phyloP scores from a whole-genome alignment of 2,797 vertebrate species.

The Nasua narica region DNA sequence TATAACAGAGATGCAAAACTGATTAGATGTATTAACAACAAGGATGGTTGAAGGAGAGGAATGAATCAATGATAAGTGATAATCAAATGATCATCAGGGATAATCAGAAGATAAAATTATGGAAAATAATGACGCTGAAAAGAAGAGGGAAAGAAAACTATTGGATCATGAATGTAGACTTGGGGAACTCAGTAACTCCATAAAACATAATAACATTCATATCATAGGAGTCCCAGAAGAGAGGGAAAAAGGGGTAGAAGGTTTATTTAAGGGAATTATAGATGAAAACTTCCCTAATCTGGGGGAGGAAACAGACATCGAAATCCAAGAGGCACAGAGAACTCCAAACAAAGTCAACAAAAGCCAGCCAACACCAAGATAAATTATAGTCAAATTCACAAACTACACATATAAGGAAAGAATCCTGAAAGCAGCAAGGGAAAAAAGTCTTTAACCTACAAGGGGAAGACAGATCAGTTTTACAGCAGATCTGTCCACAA shows the following conservation, averaged over 20 bases:
- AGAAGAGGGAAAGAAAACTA: not conserved
- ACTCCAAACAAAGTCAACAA: not conserved
- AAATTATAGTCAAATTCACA: not conserved
- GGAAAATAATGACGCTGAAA: not conserved
- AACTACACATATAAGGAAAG: not conserved
- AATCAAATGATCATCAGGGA: not conserved
- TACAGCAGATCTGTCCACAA: not conserved
- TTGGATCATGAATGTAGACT: not conserved
- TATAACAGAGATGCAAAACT: not conserved
- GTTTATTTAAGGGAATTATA: not conserved
- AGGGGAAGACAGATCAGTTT: not conserved
- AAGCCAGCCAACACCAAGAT: not conserved
- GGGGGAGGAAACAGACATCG: not conserved
- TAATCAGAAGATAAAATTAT: not conserved
- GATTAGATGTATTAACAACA: not conserved
- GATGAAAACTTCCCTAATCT: not conserved
- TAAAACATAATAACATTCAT: not conserved
- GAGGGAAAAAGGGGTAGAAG: not conserved
- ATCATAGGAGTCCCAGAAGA: not conserved
- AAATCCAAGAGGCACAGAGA: not conserved
- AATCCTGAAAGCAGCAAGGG: not conserved
- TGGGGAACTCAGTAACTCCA: not conserved
- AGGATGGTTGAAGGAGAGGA: not conserved
- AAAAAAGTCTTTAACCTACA: not conserved
- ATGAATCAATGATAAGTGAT: not conserved